These are phyloP conservation scores for Scomber scombrus DNA, from an alignment of 2,113 vertebrate species.

Conservation along the genomic window DNA sequence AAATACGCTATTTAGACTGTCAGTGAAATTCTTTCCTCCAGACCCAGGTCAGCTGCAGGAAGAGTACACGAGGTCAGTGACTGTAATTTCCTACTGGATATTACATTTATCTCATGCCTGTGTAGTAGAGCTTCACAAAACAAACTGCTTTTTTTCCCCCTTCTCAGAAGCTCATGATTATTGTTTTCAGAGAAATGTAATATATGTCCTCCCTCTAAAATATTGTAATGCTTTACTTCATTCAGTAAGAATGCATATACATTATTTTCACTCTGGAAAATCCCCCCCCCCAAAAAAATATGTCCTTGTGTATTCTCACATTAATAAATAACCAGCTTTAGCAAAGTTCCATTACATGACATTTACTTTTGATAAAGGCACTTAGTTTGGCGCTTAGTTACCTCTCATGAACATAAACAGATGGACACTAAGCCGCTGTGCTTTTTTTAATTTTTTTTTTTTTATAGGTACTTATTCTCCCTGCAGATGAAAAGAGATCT, in stretches of 20 bases:
- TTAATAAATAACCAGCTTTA: neutral
- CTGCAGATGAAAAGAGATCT: slow-evolving; percentile 96
- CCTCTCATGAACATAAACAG: neutral
- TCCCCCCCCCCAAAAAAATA: neutral
- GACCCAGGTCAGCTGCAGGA: slow-evolving; percentile 97
- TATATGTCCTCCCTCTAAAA: neutral
- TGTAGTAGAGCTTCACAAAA: slow-evolving; percentile 24
- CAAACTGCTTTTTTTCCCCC: neutral
- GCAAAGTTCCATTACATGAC: neutral
- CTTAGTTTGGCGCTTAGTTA: slow-evolving; percentile 3
- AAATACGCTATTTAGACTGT: slow-evolving; percentile 91
- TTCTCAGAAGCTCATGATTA: neutral
- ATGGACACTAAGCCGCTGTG: slow-evolving; percentile 24
- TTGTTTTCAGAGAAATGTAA: neutral
- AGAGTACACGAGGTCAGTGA: slow-evolving; percentile 92
- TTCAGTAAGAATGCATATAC: neutral
- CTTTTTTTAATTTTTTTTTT: neutral
- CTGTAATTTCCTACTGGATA: slow-evolving; percentile 60
- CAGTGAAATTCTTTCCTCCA: slow-evolving; percentile 98
- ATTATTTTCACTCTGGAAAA: neutral
- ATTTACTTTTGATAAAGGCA: slow-evolving; percentile 1
- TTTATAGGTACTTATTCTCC: slow-evolving; percentile 93
- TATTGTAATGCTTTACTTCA: neutral
- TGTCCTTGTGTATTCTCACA: neutral
- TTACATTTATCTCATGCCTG: slow-evolving; percentile 26